A percentile compares a stretch with the other conserved stretches of the same genome.
These are phyloP conservation scores for Anolis carolinensis DNA, from an alignment of 2,113 vertebrate genomes.

Conservation along the genomic window DNA sequence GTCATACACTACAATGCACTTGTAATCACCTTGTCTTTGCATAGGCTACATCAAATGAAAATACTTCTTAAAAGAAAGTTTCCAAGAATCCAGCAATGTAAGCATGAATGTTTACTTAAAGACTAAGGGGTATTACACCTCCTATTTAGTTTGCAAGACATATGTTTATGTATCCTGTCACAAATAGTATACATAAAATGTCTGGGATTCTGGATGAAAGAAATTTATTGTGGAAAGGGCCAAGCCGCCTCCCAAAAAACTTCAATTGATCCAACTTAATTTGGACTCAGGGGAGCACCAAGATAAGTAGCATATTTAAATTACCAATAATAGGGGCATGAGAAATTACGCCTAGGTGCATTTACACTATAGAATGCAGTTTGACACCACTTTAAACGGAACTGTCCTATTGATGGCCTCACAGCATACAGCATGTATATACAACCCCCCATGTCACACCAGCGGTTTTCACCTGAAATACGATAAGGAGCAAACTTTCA, in stretches of 20 bases:
- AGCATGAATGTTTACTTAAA: constrained; percentile 48
- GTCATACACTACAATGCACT: constrained; percentile 34
- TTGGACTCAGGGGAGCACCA: constrained; percentile 39
- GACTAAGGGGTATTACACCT: constrained; percentile 52
- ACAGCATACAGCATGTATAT: too few species aligned
- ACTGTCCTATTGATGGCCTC: too few species aligned
- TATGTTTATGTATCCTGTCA: constrained; percentile 40
- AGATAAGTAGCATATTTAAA: not conserved
- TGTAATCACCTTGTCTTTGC: constrained; percentile 35
- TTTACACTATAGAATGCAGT: too few species aligned
- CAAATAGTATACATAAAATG: constrained; percentile 4
- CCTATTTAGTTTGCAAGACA: constrained; percentile 47
- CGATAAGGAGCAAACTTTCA: not conserved
- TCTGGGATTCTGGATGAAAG: not conserved
- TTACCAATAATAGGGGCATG: not conserved
- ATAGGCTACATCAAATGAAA: constrained; percentile 29
- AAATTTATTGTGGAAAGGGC: constrained; percentile 23
- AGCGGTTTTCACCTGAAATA: too few species aligned
- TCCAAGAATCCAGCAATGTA: constrained; percentile 45
- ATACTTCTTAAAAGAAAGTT: constrained; percentile 31
- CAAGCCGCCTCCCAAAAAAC: not conserved
- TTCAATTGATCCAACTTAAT: constrained; percentile 26
- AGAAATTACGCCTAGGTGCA: not conserved
- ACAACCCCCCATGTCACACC: not conserved
- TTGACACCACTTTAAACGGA: too few species aligned